Evolutionary conservation across 2,888 invertebrate genomes (phyloP), one percentile per base, ranked within the genome.

Genomic region (Cerceris rybyensis): DNA sequence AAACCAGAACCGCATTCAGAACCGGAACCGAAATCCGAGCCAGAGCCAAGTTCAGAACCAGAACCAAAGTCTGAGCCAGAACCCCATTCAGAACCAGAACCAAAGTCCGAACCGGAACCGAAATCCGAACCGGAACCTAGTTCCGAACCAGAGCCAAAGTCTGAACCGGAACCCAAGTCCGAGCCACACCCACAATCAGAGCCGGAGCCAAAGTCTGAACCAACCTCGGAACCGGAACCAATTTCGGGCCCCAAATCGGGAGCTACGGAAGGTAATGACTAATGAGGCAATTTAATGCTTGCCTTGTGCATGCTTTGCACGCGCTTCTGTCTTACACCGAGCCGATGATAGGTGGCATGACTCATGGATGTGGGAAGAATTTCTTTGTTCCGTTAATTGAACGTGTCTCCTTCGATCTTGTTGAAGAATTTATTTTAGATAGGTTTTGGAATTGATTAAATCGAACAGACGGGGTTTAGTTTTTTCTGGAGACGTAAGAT

Each of bases 101-200:
- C 94, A 0, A 88, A 92, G 86, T 90, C 93, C 0, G 93, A 93
- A 81, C 93, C 94, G 0, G 93, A 94, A 88, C 93, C 93, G 0
- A 92, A 92, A 82, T 93, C 92, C 0, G 90, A 92, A 68, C 86
- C 93, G 0, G 91, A 93, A 71, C 91, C 94, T 0, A 92, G 93
- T 67, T 91, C 93, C 0, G 92, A 80, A 60, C 88, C 93, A 0
- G 93, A 93, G 70, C 93, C 93, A 0, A 92, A 93, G 77, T 91
- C 93, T 0, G 88, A 90, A 78, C 85, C 93, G 0, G 90, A 92
- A 78, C 91, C 93, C 0, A 85, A 89, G 70, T 89, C 93, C 1
- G 93, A 94, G 83, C 89, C 93, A 6, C 91, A 93, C 82, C 88
- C 91, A 0, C 88, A 91, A 78, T 82, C 91, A 2, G 89, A 91